Conservation (phyloP, 1,140 invertebrate genomes). For the Zaprionus capensis region DNA sequence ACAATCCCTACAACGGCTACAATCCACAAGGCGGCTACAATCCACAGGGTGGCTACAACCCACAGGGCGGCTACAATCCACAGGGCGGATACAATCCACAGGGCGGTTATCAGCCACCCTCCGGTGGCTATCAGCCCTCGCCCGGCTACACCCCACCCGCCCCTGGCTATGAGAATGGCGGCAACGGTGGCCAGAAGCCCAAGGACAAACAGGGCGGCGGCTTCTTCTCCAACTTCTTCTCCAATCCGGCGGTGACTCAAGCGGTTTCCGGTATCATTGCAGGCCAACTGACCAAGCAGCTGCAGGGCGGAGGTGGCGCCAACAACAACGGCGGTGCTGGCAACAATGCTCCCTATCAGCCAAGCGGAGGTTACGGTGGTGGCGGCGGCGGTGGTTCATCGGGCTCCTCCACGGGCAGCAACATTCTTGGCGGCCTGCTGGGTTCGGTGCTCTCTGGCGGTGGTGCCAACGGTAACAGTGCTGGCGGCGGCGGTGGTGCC, state of each 20-base stretch:
- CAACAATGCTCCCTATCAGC: slow-evolving; percentile 61
- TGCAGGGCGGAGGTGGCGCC: slow-evolving; percentile 60
- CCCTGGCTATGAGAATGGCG: slow-evolving; percentile 64
- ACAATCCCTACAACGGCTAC: slow-evolving; percentile 62
- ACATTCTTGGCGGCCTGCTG: slow-evolving; percentile 63
- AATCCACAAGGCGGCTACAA: slow-evolving; percentile 51
- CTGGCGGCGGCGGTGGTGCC: slow-evolving; percentile 52
- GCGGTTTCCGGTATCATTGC: slow-evolving; percentile 82
- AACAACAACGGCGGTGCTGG: slow-evolving; percentile 18
- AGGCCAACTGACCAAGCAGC: slow-evolving; percentile 77
- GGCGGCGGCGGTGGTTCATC: slow-evolving; percentile 50
- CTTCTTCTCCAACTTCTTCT: slow-evolving; percentile 82
- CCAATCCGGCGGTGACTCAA: slow-evolving; percentile 81
- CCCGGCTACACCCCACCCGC: slow-evolving; percentile 69
- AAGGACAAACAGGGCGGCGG: slow-evolving; percentile 82
- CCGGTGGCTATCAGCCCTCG: slow-evolving; percentile 61
- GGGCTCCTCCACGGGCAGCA: slow-evolving; percentile 54
- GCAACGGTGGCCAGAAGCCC: slow-evolving; percentile 65
- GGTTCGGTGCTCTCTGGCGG: slow-evolving; percentile 68
- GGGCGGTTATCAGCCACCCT: slow-evolving; percentile 56
- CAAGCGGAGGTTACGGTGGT: slow-evolving; percentile 69
- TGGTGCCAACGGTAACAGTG: slow-evolving; percentile 30
- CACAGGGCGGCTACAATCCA: slow-evolving; percentile 55
- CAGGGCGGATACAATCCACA: slow-evolving; percentile 48
- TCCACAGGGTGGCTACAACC: slow-evolving; percentile 60